Evolutionary conservation across 2,797 vertebrate genomes (phyloP).

Genomic region (Acrocephalus scirpaceus): DNA sequence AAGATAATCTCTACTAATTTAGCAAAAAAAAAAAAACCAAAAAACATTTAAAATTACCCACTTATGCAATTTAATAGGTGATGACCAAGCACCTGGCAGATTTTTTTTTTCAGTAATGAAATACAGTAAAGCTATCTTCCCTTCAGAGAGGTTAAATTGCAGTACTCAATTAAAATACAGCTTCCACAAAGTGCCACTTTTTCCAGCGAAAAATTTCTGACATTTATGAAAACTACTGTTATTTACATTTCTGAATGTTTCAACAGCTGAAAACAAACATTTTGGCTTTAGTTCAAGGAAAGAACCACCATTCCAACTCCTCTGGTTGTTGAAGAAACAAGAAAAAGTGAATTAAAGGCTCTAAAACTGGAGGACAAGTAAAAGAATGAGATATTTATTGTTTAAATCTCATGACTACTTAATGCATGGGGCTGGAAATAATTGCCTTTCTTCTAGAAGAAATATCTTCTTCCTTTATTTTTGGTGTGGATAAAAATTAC

Average conservation of each 20-base stretch:
- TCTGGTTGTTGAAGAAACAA: neutral
- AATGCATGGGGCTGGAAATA: neutral
- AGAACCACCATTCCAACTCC: neutral
- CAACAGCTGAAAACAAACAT: neutral
- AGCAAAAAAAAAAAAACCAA: neutral
- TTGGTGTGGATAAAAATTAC: neutral
- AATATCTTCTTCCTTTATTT: slow-evolving; percentile 1
- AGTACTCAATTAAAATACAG: neutral
- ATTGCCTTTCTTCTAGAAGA: neutral
- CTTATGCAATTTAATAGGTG: neutral
- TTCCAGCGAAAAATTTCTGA: neutral
- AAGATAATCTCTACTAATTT: neutral
- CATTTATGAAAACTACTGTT: neutral
- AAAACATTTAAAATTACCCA: neutral
- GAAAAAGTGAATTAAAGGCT: neutral
- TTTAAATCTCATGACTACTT: neutral
- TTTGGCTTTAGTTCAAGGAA: neutral
- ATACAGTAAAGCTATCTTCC: neutral
- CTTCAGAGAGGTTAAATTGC: neutral
- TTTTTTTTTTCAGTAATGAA: neutral
- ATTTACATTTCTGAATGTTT: neutral
- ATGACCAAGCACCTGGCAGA: neutral
- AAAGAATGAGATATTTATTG: neutral
- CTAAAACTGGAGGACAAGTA: neutral
- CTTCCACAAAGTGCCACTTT: neutral